A percentile compares a stretch with the other conserved stretches of the same genome.
Conservation (phyloP, 1,140 invertebrate species). For the Drosophila parabipectinata region DNA sequence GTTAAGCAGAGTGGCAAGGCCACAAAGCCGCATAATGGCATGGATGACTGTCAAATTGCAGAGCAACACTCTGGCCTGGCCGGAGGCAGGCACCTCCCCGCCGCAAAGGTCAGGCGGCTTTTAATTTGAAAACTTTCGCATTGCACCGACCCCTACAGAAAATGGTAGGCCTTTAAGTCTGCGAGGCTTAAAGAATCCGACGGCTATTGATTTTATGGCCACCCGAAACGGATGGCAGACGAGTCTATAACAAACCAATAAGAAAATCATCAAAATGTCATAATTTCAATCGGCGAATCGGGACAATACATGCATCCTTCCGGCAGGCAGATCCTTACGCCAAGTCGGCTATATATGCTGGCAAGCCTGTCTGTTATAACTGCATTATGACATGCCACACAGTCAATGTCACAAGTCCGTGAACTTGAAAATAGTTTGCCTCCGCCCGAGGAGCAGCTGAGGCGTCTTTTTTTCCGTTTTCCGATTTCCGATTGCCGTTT, state of each 20-base stretch:
- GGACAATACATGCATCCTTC: slow-evolving; percentile 2
- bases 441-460: slow-evolving; percentile 2
- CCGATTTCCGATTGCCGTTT: neutral
- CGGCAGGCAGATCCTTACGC: neutral
- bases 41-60: slow-evolving; percentile 46
- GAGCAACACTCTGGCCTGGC: slow-evolving; percentile 1
- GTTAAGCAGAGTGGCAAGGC: slow-evolving; percentile 35
- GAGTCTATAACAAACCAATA: slow-evolving; percentile 75
- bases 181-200: slow-evolving; percentile 14
- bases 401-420: slow-evolving; percentile 53
- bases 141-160: slow-evolving; percentile 4
- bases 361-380: slow-evolving; percentile 67
- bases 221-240: slow-evolving; percentile 31
- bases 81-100: slow-evolving; percentile 1
- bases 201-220: slow-evolving; percentile 38
- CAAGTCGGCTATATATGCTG: slow-evolving; percentile 14
- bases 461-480: slow-evolving; percentile 18
- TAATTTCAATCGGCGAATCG: slow-evolving; percentile 75
- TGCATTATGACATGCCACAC: slow-evolving; percentile 80
- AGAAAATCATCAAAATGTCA: slow-evolving; percentile 83
- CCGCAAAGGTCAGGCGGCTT: slow-evolving; percentile 51
- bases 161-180: slow-evolving; percentile 30
- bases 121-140: slow-evolving; percentile 56
- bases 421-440: slow-evolving; percentile 68
- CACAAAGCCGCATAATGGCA: slow-evolving; percentile 42